Conservation (phyloP, 2,888 invertebrate species). For the Tetragonisca angustula region DNA sequence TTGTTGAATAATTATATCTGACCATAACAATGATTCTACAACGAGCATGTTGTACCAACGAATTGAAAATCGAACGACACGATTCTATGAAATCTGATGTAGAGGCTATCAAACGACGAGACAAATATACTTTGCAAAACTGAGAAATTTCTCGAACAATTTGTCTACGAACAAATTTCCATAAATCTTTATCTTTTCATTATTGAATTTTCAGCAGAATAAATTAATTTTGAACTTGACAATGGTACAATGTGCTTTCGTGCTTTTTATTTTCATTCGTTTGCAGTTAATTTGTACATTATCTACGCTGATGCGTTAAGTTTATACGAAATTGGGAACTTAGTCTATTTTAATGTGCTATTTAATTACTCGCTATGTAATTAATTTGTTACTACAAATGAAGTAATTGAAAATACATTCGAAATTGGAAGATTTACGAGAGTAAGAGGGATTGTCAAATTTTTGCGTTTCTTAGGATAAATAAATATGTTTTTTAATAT, state of each 20-base stretch:
- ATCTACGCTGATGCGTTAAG: no score
- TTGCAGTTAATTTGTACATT: background rate
- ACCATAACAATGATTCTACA: background rate
- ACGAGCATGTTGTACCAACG: background rate
- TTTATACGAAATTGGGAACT: background rate
- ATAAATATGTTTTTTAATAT: no score
- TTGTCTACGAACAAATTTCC: background rate
- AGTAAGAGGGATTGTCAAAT: no score
- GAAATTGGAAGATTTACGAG: no score
- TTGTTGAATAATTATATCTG: slow-evolving; percentile 33
- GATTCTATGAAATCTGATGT: background rate
- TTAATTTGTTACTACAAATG: no score
- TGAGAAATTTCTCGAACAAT: background rate
- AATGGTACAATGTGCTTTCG: background rate
- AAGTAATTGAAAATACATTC: no score
- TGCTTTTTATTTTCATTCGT: background rate
- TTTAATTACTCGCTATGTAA: no score
- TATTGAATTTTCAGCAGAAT: background rate
- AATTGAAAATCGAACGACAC: background rate
- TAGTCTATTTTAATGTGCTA: no score
- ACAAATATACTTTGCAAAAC: background rate
- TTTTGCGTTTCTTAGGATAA: no score
- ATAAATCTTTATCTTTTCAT: background rate
- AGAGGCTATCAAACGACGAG: background rate
- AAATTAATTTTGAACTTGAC: background rate